These are phyloP conservation scores for Natrix natrix DNA, from an alignment of 2,797 vertebrate genomes.

Conservation along the genomic window DNA sequence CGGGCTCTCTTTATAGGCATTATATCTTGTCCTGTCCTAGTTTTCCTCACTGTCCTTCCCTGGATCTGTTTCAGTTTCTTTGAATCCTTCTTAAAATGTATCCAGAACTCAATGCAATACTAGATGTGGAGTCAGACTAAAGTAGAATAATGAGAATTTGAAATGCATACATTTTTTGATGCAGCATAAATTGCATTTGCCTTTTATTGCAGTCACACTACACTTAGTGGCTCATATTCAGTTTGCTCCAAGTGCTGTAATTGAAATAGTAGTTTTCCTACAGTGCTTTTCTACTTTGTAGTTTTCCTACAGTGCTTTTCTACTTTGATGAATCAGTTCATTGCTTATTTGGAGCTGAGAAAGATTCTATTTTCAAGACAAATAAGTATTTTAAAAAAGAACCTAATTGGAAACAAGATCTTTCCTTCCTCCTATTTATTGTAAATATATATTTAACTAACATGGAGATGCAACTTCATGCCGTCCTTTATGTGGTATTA, in stretches of 20 bases:
- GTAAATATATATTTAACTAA: background rate
- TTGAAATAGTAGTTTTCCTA: background rate
- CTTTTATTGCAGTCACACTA: background rate
- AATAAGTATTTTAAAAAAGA: background rate
- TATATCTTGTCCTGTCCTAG: background rate
- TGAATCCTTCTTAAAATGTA: background rate
- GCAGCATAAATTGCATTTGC: background rate
- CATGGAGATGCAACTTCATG: background rate
- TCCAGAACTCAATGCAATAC: background rate
- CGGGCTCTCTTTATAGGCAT: background rate
- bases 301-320: background rate
- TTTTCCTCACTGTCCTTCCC: background rate
- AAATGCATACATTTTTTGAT: background rate
- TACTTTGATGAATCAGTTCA: fast-evolving
- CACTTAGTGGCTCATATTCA: background rate
- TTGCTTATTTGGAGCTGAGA: background rate
- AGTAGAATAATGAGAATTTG: background rate
- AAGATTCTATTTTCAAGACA: background rate
- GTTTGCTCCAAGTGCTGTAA: background rate
- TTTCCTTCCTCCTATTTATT: background rate
- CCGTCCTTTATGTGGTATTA: background rate
- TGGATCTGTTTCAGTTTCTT: background rate
- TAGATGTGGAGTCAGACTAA: background rate
- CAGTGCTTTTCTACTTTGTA: fast-evolving
- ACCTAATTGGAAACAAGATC: background rate